Base-by-base conservation (phyloP, 2,797 vertebrate species). In the Miichthys miiuy region DNA sequence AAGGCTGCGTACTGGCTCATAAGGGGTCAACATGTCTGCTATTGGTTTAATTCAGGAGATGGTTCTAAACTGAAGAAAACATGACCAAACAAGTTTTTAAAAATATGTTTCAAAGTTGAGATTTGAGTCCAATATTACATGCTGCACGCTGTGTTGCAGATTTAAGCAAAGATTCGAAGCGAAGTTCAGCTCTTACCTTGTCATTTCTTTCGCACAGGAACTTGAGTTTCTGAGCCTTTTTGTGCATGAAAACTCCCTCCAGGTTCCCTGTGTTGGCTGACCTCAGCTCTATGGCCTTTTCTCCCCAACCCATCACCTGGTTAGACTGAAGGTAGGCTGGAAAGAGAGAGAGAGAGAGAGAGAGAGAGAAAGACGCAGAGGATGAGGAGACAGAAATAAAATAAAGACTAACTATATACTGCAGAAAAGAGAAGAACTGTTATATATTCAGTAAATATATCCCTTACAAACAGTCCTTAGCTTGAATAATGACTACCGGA, bases 281-380 rank as follows among this genome's bases (percentile, higher is more conserved):
- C 14, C 97, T 95, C 42, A 96, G 94, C 87, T 99, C 98, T 52
- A 98, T 97, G 0, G 97, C 97, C 87, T 96, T 99, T 75, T 98
- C 96, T 67, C 96, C 97, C 97, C 97, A 98, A 68, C 97, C 98
- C 96, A 98, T 99, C 84, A 98, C 96, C 90, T 98, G 95, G 89
- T 98, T 98, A 44, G 97, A 97, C 80, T 97, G 97, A 61, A 98
- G 96, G 86, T 97, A 98, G 38, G 97, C 97, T 99, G 84, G 25
- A 77, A 16, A 60, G 20, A 25, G 21, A 57, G 30, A 38, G 20
- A n/a, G n/a, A 21, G 30, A 56, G 20, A 25, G 21, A 57, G 30
- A 34, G 18, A n/a, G n/a, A 18, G 30, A 42, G 3, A 21, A 5
- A 18, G 17, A n/a, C 3, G 1, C 12, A 44, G 12, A 17, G 9